A percentile compares a stretch with the other conserved stretches of the same genome.
Conservation (phyloP, 2,797 vertebrate species). For the Zenarchopterus dispar region DNA sequence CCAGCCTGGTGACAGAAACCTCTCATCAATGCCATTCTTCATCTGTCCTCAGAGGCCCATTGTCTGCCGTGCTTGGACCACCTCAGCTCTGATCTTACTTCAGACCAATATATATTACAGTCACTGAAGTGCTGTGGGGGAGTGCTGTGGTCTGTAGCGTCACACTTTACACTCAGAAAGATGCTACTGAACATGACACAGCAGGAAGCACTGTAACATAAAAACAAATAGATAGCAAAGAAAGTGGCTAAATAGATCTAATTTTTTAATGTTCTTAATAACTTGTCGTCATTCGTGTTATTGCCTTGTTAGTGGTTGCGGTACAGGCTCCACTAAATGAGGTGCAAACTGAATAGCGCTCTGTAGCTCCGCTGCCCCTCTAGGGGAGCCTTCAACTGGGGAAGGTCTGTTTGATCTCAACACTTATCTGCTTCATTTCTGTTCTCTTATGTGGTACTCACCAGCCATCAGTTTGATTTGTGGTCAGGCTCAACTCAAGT, state of each 20-base stretch:
- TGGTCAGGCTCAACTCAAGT: constrained; percentile 72
- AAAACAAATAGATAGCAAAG: neutral
- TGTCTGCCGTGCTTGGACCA: constrained; percentile 49
- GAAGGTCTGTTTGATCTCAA: constrained; percentile 69
- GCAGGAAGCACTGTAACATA: neutral
- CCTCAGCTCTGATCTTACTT: constrained; percentile 37
- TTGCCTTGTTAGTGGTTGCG: constrained; percentile 55
- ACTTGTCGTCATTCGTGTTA: constrained; percentile 46
- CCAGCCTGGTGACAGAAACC: constrained; percentile 68
- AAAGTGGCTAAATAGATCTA: constrained; percentile 29
- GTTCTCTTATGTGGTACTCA: constrained; percentile 73
- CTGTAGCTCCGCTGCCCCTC: constrained; percentile 35
- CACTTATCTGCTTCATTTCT: constrained; percentile 70
- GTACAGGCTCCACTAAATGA: constrained; percentile 45
- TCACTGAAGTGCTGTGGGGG: constrained; percentile 8
- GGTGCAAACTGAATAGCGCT: constrained; percentile 32
- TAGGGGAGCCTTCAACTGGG: constrained; percentile 37
- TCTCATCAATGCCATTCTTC: constrained; percentile 71
- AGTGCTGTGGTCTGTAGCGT: constrained; percentile 7
- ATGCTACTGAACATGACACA: neutral
- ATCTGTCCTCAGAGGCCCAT: constrained; percentile 66
- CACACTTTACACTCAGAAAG: constrained; percentile 3
- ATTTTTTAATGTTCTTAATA: constrained; percentile 32
- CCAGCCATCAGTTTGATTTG: constrained; percentile 77
- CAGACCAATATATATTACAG: constrained; percentile 30